These are phyloP conservation scores for Pleuronectes platessa DNA, from an alignment of 2,113 vertebrate genomes.

Conservation along the genomic window DNA sequence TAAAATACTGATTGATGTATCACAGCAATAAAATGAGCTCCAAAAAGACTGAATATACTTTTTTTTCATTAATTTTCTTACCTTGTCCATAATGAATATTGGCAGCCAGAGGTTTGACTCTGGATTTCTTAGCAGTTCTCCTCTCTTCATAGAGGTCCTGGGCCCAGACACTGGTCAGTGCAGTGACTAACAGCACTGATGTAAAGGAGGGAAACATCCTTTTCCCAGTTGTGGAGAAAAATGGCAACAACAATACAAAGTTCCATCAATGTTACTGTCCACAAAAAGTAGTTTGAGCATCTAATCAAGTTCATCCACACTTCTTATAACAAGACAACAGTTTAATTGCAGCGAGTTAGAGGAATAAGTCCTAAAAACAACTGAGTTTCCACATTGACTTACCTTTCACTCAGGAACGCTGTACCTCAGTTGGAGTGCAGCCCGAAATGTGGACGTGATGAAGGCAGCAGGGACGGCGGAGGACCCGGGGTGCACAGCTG, in stretches of 20 bases:
- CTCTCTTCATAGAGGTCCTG: conserved; percentile 82
- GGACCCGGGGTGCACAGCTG: not conserved
- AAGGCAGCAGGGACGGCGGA: conserved; percentile 18
- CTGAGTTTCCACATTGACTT: not conserved
- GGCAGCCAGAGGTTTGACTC: conserved; percentile 71
- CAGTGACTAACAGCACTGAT: conserved; percentile 81
- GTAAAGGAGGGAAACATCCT: conserved; percentile 77
- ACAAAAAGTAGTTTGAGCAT: not conserved
- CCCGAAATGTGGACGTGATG: conserved; percentile 10
- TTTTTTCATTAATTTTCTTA: conserved; percentile 47
- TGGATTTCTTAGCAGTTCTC: conserved; percentile 73
- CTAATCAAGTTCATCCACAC: not conserved
- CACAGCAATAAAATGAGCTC: not conserved
- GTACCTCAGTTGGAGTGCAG: conserved; percentile 14
- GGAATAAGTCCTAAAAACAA: not conserved
- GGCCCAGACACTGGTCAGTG: conserved; percentile 75
- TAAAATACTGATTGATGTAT: too few relatives aligned
- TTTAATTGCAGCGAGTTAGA: not conserved
- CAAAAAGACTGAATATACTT: not conserved
- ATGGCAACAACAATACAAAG: not conserved
- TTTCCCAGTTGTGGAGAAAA: conserved; percentile 64
- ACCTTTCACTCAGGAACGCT: conserved; percentile 22
- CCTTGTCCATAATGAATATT: conserved; percentile 78
- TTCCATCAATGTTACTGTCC: conserved; percentile 5
- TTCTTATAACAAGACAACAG: too few relatives aligned